Percentiles rank a stretch among this genome's conserved stretches.
Evolutionary conservation across 2,888 invertebrate genomes (phyloP).

Genomic region (Cheilosia impressa): DNA sequence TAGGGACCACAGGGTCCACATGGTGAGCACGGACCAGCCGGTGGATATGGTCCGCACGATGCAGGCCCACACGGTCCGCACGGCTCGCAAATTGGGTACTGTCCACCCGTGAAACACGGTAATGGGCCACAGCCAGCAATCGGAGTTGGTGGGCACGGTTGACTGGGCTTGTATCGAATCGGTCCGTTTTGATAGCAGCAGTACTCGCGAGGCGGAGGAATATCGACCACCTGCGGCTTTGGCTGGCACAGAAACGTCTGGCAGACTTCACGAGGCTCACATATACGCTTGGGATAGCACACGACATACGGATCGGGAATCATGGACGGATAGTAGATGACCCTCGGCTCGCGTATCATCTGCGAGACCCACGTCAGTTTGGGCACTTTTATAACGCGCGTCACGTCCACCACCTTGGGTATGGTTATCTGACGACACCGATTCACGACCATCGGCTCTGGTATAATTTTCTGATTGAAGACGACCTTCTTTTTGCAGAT

Average conservation of each 20-base stretch:
- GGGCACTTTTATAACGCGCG: slow-evolving; percentile 81
- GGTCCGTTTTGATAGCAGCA: slow-evolving; percentile 81
- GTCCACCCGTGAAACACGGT: slow-evolving; percentile 79
- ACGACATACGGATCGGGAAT: slow-evolving; percentile 82
- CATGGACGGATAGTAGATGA: slow-evolving; percentile 81
- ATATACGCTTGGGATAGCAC: slow-evolving; percentile 80
- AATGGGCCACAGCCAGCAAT: slow-evolving; percentile 78
- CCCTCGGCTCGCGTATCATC: slow-evolving; percentile 81
- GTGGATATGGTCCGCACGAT: slow-evolving; percentile 76
- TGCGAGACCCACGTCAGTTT: slow-evolving; percentile 81
- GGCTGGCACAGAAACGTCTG: slow-evolving; percentile 82
- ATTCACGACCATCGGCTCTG: slow-evolving; percentile 81
- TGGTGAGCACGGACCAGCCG: slow-evolving; percentile 78
- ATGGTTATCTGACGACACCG: slow-evolving; percentile 81
- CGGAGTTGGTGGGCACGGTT: slow-evolving; percentile 80
- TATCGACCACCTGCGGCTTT: slow-evolving; percentile 81
- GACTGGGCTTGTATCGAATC: slow-evolving; percentile 79
- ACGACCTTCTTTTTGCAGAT: slow-evolving; percentile 82
- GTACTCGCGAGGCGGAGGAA: slow-evolving; percentile 81
- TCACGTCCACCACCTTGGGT: slow-evolving; percentile 81
- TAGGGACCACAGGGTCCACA: slow-evolving; percentile 77
- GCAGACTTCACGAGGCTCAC: slow-evolving; percentile 81
- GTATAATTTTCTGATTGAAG: slow-evolving; percentile 80
- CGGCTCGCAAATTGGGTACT: slow-evolving; percentile 79
- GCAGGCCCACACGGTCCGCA: slow-evolving; percentile 77